Percentiles rank a stretch among this genome's conserved stretches.
These are phyloP conservation scores for Trachelus iudaicus DNA, from an alignment of 2,888 invertebrate genomes.

Conservation along the genomic window DNA sequence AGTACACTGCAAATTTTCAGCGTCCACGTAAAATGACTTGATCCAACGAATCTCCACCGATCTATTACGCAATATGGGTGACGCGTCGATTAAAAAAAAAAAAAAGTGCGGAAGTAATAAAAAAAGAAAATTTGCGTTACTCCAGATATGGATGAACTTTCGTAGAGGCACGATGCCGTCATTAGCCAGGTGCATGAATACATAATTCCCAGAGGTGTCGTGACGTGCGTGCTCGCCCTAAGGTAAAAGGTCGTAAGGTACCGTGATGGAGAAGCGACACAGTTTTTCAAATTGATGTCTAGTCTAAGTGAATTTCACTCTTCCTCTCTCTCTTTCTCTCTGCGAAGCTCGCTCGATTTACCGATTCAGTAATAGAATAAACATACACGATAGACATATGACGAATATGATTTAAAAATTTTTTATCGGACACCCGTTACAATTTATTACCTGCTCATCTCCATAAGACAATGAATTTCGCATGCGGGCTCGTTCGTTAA, in stretches of 20 bases:
- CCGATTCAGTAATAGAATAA: background rate
- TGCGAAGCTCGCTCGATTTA: background rate
- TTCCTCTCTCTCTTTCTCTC: background rate
- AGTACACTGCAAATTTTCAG: background rate
- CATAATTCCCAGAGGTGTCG: background rate
- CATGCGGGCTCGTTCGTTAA: background rate
- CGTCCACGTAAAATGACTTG: background rate
- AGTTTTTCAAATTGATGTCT: background rate
- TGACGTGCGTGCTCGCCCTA: background rate
- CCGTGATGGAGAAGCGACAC: background rate
- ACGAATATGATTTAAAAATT: background rate
- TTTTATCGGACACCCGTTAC: too few species aligned
- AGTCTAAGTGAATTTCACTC: background rate
- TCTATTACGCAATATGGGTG: background rate
- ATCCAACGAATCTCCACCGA: background rate
- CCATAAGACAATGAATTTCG: background rate
- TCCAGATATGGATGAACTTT: background rate
- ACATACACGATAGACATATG: background rate
- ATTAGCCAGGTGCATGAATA: background rate
- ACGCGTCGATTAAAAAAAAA: background rate
- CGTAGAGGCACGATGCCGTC: background rate
- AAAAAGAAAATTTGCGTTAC: background rate
- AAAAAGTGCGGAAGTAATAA: background rate
- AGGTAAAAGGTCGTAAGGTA: background rate
- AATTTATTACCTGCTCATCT: background rate